Conservation (phyloP, 2,113 vertebrate species). For the Eublepharis macularius region DNA sequence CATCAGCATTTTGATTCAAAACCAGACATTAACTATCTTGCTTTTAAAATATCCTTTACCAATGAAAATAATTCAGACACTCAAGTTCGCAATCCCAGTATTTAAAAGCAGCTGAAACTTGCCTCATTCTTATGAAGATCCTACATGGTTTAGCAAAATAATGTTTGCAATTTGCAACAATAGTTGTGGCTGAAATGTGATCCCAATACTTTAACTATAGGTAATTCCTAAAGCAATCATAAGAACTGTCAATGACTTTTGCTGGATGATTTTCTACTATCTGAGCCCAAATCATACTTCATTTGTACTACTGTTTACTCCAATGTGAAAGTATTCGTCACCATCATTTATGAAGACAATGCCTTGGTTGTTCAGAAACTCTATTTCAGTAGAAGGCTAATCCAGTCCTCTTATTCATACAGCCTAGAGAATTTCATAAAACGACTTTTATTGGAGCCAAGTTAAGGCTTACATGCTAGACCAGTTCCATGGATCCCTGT, state of each 20-base stretch:
- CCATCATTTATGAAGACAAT: not conserved
- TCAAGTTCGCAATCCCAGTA: not conserved
- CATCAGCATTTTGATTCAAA: not conserved
- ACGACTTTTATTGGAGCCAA: not conserved
- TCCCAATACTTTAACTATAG: not conserved
- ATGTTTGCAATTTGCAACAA: not conserved
- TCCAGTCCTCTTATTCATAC: not conserved
- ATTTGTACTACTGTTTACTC: not conserved
- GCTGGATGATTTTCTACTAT: not conserved
- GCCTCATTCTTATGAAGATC: not conserved
- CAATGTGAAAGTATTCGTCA: not conserved
- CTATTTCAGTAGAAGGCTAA: not conserved
- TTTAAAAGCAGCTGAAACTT: not conserved
- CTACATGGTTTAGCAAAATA: not conserved
- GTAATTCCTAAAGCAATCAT: not conserved
- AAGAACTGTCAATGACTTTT: not conserved
- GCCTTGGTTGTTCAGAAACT: not conserved
- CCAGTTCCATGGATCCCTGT: too few relatives aligned
- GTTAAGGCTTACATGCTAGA: not conserved
- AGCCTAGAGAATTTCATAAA: not conserved
- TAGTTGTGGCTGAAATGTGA: not conserved
- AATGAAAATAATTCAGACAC: not conserved
- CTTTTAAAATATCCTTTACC: not conserved
- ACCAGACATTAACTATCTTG: not conserved
- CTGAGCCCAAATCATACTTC: constrained; percentile 19